Evolutionary conservation across 2,888 invertebrate genomes (phyloP).

Genomic region (Eueremaeus valkanovi): DNA sequence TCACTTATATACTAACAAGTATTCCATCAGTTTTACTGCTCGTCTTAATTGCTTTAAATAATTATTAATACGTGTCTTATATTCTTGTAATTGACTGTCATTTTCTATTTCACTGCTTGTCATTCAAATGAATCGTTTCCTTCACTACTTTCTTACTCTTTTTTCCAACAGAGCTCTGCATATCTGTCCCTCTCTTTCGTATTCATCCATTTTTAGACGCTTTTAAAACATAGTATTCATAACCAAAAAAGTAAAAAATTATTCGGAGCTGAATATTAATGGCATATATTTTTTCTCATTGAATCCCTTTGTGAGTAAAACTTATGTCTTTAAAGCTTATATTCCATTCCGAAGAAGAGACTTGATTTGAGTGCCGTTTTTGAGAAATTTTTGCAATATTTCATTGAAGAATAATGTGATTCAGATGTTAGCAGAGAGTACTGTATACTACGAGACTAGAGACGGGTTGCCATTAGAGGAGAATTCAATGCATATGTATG

Average conservation of each 20-base stretch:
- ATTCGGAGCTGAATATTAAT: not conserved
- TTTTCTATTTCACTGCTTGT: not conserved
- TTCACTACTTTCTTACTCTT: not conserved
- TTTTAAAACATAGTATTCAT: not conserved
- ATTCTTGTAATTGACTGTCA: not conserved
- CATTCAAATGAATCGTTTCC: not conserved
- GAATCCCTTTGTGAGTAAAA: too few relatives aligned
- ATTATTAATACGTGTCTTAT: not conserved
- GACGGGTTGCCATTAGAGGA: too few relatives aligned
- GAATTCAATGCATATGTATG: too few relatives aligned
- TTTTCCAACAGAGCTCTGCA: not conserved
- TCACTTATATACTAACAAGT: too few relatives aligned
- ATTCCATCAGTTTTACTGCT: not conserved
- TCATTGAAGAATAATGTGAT: not conserved
- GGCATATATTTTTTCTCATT: too few relatives aligned
- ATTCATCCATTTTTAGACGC: too few relatives aligned
- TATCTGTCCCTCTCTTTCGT: not conserved
- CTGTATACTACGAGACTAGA: not conserved
- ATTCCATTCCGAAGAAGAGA: not conserved
- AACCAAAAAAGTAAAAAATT: too few relatives aligned
- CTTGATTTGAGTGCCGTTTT: not conserved
- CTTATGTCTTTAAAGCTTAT: not conserved
- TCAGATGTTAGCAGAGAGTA: not conserved
- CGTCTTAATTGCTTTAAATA: slow-evolving; percentile 2
- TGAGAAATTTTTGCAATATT: not conserved